Percentiles rank a stretch among this genome's conserved stretches.
Evolutionary conservation across 2,797 vertebrate species (phyloP).

Genomic region (Columba guinea): DNA sequence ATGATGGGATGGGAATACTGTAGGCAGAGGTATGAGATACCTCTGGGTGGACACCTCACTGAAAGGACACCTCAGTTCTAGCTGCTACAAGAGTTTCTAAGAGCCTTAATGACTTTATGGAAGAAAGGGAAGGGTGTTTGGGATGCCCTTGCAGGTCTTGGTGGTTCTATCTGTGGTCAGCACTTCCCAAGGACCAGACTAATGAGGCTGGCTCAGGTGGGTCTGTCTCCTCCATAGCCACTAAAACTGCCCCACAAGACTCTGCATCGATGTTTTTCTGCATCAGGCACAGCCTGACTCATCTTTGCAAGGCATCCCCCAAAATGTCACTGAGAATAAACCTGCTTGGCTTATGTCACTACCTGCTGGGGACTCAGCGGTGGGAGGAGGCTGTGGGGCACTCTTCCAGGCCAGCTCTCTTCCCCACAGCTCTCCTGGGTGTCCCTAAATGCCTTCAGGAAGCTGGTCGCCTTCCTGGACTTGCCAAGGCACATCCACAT

Average conservation of each 20-base stretch:
- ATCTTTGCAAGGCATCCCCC: constrained; percentile 48
- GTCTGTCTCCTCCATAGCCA: constrained; percentile 35
- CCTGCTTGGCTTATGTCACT: constrained; percentile 36
- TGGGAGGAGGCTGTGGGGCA: not conserved
- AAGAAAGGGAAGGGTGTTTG: not conserved
- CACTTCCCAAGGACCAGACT: not conserved
- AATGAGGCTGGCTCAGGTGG: constrained; percentile 39
- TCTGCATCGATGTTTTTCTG: constrained; percentile 38
- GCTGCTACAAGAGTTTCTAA: not conserved
- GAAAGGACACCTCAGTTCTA: not conserved
- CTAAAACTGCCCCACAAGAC: constrained; percentile 46
- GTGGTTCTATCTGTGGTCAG: not conserved
- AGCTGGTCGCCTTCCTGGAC: not conserved
- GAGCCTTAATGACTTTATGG: not conserved
- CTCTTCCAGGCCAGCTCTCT: not conserved
- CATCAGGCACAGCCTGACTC: constrained; percentile 56
- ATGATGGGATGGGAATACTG: not conserved
- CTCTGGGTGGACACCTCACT: not conserved
- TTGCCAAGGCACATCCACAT: not conserved
- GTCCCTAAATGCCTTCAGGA: not conserved
- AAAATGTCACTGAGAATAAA: constrained; percentile 45
- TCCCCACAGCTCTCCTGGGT: not conserved
- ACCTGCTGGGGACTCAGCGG: constrained; percentile 14
- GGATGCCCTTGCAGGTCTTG: not conserved
- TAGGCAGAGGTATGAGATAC: not conserved